Conservation (phyloP, 2,797 vertebrate genomes). For the Caiman crocodilus region DNA sequence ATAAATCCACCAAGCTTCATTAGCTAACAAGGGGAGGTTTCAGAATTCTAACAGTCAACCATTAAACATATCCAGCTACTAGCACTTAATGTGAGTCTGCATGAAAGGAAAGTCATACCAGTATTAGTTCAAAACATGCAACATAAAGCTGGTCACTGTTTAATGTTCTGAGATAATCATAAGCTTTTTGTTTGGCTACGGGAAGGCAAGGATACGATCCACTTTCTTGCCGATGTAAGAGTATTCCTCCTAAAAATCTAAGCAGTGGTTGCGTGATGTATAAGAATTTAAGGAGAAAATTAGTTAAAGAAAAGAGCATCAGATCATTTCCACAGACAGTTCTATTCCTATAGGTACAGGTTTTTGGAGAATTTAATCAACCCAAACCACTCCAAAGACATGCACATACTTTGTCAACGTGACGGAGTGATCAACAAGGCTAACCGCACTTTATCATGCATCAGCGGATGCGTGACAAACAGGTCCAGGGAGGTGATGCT, state of each 20-base stretch:
- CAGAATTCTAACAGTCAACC: constrained; percentile 20
- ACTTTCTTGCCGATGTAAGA: constrained; percentile 36
- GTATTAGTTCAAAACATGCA: constrained; percentile 26
- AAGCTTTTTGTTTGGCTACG: constrained; percentile 8
- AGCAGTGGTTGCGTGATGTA: neutral
- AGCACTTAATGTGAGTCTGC: neutral
- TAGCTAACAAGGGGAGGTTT: neutral
- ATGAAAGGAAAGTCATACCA: constrained; percentile 17
- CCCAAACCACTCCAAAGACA: neutral
- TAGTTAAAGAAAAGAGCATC: neutral
- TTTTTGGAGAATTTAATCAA: neutral
- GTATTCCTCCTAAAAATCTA: constrained; percentile 5
- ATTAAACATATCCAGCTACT: neutral
- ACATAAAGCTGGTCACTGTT: neutral
- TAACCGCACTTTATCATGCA: too few species aligned
- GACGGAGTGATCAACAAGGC: too few species aligned
- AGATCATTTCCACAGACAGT: neutral
- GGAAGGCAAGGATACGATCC: neutral
- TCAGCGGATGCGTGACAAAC: too few species aligned
- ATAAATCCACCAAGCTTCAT: constrained; percentile 26
- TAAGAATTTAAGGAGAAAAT: neutral
- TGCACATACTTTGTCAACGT: neutral
- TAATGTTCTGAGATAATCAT: constrained; percentile 1
- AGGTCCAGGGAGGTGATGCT: too few species aligned
- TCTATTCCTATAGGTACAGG: neutral